These are phyloP conservation scores for Drosophila sechellia DNA, from an alignment of 1,140 invertebrate genomes.

Conservation along the genomic window DNA sequence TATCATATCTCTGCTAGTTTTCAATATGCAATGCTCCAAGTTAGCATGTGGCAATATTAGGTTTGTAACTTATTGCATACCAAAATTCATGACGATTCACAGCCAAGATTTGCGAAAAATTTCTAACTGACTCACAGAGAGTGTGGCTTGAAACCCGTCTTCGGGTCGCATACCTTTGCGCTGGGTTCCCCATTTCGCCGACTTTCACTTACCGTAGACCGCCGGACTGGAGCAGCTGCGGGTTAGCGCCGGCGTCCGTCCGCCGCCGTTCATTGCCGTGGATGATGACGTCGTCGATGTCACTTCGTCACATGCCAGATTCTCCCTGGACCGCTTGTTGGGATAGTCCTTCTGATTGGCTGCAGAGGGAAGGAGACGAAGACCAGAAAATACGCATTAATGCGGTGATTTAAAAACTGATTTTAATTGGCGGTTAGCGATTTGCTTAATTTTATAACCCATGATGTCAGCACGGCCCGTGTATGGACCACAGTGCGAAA, in stretches of 20 bases:
- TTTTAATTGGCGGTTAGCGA: constrained; percentile 33
- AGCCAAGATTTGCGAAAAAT: background rate
- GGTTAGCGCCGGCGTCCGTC: constrained; percentile 72
- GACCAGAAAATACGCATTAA: constrained; percentile 12
- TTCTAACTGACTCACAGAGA: constrained; percentile 18
- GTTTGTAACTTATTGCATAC: background rate
- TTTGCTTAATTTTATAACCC: constrained; percentile 50
- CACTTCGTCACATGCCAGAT: constrained; percentile 82
- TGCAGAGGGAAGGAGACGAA: constrained; percentile 85
- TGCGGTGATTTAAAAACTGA: constrained; percentile 29
- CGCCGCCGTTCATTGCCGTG: constrained; percentile 84
- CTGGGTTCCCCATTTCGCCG: constrained; percentile 9
- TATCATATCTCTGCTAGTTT: too few relatives aligned
- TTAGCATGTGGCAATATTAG: background rate
- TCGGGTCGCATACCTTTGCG: constrained; percentile 8
- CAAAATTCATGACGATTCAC: background rate
- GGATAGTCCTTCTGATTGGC: constrained; percentile 90
- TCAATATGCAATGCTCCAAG: background rate
- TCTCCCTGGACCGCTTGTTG: constrained; percentile 87
- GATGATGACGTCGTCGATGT: constrained; percentile 62
- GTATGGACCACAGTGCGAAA: constrained; percentile 54
- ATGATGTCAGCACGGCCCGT: constrained; percentile 64
- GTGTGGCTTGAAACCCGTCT: constrained; percentile 10
- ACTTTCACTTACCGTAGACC: constrained; percentile 78
- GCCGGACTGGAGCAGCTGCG: constrained; percentile 84